These are phyloP conservation scores for Lerema accius DNA, from an alignment of 1,140 invertebrate species.

Conservation along the genomic window DNA sequence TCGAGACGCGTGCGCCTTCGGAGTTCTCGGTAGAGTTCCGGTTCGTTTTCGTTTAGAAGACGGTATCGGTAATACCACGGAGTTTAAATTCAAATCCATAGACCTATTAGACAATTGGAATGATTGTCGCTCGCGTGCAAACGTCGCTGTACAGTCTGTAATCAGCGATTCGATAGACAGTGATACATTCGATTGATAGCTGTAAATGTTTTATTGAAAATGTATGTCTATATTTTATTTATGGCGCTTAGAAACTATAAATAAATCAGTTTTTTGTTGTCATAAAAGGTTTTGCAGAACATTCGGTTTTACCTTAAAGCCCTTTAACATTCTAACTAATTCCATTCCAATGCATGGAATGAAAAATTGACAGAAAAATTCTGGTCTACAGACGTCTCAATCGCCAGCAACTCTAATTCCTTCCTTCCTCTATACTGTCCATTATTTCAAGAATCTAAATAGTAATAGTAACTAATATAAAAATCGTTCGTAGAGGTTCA, in stretches of 20 bases:
- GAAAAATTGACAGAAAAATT: too few species aligned
- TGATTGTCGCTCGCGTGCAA: slow-evolving; percentile 53
- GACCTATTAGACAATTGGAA: slow-evolving; percentile 32
- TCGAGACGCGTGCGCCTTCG: slow-evolving; percentile 60
- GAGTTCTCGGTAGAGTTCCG: slow-evolving; percentile 50
- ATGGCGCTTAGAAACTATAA: slow-evolving; percentile 12
- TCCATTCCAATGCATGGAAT: too few species aligned
- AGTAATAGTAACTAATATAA: too few species aligned
- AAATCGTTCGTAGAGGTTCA: too few species aligned
- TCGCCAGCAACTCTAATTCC: too few species aligned
- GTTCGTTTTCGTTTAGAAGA: slow-evolving; percentile 45
- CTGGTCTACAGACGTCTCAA: too few species aligned
- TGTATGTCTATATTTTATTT: slow-evolving; percentile 31
- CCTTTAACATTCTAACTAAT: too few species aligned
- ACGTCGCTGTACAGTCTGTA: slow-evolving; percentile 37
- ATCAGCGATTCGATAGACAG: slow-evolving; percentile 63
- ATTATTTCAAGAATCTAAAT: too few species aligned
- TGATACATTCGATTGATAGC: slow-evolving; percentile 41
- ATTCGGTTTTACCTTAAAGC: too few species aligned
- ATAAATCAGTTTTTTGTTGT: too few species aligned
- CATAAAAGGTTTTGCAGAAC: too few species aligned
- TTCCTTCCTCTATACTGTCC: too few species aligned
- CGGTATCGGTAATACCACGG: slow-evolving; percentile 43
- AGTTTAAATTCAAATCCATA: slow-evolving; percentile 29
- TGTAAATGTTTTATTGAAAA: slow-evolving; percentile 41